Evolutionary conservation across 2,888 invertebrate species (phyloP).

Genomic region (Steinernema scapterisci): DNA sequence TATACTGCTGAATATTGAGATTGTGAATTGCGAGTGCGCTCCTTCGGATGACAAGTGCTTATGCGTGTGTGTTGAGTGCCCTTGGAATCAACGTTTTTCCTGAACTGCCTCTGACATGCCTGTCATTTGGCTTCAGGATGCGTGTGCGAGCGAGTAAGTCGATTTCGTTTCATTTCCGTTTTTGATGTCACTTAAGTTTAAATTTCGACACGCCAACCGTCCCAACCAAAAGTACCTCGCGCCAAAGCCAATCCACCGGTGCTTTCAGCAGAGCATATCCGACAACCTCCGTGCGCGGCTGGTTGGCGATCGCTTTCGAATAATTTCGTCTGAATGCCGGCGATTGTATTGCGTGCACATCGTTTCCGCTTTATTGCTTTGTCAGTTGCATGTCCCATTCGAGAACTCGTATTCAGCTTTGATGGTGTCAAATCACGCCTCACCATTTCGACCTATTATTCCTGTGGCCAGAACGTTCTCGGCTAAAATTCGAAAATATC

Average conservation of each 20-base stretch:
- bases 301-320: not conserved
- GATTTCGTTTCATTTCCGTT: slow-evolving; percentile 22
- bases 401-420: not conserved
- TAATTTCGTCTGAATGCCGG: not conserved
- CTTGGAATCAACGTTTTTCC: slow-evolving; percentile 24
- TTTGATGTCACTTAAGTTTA: not conserved
- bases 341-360: slow-evolving; percentile 15
- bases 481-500: too few relatives aligned
- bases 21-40: not conserved
- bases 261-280: too few relatives aligned
- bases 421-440: not conserved
- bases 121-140: slow-evolving; percentile 26
- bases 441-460: too few relatives aligned
- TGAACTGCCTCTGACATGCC: slow-evolving; percentile 3
- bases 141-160: slow-evolving; percentile 19
- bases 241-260: too few relatives aligned
- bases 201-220: not conserved
- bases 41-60: slow-evolving; percentile 27
- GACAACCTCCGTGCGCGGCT: not conserved
- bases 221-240: not conserved
- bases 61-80: slow-evolving; percentile 3
- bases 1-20: not conserved
- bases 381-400: slow-evolving; percentile 19
- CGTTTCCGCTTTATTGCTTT: slow-evolving; percentile 28
- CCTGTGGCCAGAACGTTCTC: too few relatives aligned